Conservation (phyloP, 2,113 vertebrate genomes). For the Pangasianodon hypophthalmus region DNA sequence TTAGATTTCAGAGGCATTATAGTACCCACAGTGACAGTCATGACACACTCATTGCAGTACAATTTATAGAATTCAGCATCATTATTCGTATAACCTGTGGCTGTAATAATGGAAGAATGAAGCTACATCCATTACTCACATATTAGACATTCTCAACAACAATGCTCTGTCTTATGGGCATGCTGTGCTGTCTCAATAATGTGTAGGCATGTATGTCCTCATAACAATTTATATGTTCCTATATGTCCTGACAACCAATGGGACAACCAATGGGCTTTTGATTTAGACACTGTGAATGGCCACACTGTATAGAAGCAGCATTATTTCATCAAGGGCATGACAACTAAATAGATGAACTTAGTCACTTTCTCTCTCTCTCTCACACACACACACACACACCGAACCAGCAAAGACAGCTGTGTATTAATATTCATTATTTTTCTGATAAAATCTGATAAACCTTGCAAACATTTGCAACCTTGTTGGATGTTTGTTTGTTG, state of each 20-base stretch:
- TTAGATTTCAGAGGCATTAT: neutral
- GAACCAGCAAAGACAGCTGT: constrained; percentile 8
- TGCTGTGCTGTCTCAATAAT: neutral
- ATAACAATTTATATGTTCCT: neutral
- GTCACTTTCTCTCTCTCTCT: too few relatives aligned
- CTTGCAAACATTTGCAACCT: neutral
- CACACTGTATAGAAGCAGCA: neutral
- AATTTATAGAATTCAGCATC: neutral
- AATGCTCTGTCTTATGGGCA: neutral
- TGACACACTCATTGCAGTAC: neutral
- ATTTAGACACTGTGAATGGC: neutral
- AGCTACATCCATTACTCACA: neutral
- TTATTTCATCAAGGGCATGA: neutral
- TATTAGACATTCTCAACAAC: neutral
- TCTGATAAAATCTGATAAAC: constrained; percentile 9
- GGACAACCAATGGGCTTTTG: neutral
- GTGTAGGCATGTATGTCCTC: neutral
- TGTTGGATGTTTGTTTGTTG: neutral
- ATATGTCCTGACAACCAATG: neutral
- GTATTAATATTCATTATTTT: constrained; percentile 34
- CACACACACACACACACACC: too few relatives aligned
- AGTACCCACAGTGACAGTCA: neutral
- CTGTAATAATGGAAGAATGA: neutral
- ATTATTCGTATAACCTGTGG: neutral
- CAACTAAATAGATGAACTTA: neutral